Conservation (phyloP, 2,888 invertebrate genomes). For the Epinotia nisella region DNA sequence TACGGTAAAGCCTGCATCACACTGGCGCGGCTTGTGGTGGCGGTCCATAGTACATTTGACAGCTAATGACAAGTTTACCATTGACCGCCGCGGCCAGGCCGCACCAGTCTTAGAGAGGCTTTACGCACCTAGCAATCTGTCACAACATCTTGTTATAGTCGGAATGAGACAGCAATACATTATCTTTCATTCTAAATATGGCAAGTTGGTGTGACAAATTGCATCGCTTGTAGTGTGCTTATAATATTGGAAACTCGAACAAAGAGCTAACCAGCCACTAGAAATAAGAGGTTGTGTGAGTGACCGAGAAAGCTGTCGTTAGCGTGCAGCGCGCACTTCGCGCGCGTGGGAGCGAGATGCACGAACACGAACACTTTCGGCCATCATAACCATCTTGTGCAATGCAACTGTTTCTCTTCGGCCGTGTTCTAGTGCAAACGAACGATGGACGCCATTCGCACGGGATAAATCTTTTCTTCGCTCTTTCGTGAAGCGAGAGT, state of each 20-base stretch:
- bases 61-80: no score
- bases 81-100: no score
- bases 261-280: slow-evolving; percentile 81
- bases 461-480: slow-evolving; percentile 76
- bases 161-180: no score
- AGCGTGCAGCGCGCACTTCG: slow-evolving; percentile 46
- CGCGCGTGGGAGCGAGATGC: slow-evolving; percentile 68
- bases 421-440: slow-evolving; percentile 82
- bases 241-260: slow-evolving; percentile 67
- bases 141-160: no score
- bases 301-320: slow-evolving; percentile 57
- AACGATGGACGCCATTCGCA: slow-evolving; percentile 85
- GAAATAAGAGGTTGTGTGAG: slow-evolving; percentile 75
- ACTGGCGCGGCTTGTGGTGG: no score
- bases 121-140: no score
- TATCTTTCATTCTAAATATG: no score
- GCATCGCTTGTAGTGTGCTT: no score
- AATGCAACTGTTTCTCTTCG: slow-evolving; percentile 85
- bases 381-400: slow-evolving; percentile 84
- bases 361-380: slow-evolving; percentile 70
- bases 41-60: no score
- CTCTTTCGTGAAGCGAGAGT: slow-evolving; percentile 68
- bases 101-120: no score
- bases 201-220: no score
- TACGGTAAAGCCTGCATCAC: slow-evolving; percentile 58